phyloP scores from a whole-genome alignment of 2,888 invertebrate genomes.

The Masnerella sp. region DNA sequence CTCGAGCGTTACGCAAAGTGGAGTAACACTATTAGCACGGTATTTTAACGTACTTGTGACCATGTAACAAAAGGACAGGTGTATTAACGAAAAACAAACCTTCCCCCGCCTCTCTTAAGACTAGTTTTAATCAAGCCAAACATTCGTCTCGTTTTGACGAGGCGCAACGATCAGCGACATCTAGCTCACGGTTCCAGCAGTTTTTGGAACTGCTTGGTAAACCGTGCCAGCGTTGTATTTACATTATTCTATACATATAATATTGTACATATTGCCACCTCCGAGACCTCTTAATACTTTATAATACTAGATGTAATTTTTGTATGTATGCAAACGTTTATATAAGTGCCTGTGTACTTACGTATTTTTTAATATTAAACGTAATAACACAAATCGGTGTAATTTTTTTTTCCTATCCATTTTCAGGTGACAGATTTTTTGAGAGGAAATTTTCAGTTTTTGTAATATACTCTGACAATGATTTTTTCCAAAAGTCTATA shows the following conservation, averaged over 20 bases:
- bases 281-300: conserved; percentile 69
- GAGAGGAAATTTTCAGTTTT: too few relatives aligned
- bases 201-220: conserved; percentile 22
- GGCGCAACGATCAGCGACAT: conserved; percentile 52
- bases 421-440: too few relatives aligned
- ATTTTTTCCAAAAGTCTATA: too few relatives aligned
- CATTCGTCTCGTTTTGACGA: conserved; percentile 48
- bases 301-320: conserved; percentile 72
- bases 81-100: conserved; percentile 62
- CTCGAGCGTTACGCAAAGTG: conserved; percentile 64
- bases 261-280: conserved; percentile 74
- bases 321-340: conserved; percentile 68
- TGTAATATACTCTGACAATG: too few relatives aligned
- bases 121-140: conserved; percentile 64
- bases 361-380: conserved; percentile 69
- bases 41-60: conserved; percentile 64
- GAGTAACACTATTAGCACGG: conserved; percentile 65
- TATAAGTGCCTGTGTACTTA: conserved; percentile 71
- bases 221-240: conserved; percentile 56
- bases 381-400: conserved; percentile 55
- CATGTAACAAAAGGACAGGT: conserved; percentile 67
- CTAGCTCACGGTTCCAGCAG: conserved; percentile 28
- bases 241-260: conserved; percentile 66
- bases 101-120: conserved; percentile 52
- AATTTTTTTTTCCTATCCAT: too few relatives aligned